phyloP scores from a whole-genome alignment of 2,113 vertebrate genomes.

The Desmodus rotundus region DNA sequence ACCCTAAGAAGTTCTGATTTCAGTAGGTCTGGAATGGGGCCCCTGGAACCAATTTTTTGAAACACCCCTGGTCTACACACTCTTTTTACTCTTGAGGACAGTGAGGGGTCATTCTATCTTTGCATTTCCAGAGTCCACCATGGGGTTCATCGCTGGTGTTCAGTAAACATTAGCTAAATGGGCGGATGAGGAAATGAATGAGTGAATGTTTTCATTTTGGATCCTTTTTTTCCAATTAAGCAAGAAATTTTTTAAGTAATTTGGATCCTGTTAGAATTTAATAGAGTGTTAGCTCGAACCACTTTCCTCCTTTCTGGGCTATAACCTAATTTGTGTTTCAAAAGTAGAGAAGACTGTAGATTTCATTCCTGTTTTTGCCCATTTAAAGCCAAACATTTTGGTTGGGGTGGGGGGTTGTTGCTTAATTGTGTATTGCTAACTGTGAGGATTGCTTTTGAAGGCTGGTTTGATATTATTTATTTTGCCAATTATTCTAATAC shows the following conservation, averaged over 20 bases:
- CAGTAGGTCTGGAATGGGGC: not conserved
- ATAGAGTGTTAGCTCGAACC: not conserved
- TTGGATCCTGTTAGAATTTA: not conserved
- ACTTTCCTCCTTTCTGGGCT: not conserved
- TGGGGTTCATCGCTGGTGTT: not conserved
- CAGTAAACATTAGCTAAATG: not conserved
- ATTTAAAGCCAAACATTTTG: not conserved
- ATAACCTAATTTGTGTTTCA: not conserved
- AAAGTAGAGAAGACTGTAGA: not conserved
- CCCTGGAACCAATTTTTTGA: not conserved
- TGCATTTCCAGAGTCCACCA: not conserved
- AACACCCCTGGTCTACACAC: not conserved
- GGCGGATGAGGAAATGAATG: not conserved
- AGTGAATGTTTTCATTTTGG: not conserved
- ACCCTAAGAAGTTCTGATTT: not conserved
- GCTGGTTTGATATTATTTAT: not conserved
- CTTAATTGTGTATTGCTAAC: not conserved
- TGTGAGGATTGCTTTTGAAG: not conserved
- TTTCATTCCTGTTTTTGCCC: not conserved
- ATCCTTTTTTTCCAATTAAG: not conserved
- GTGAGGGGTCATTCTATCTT: not conserved
- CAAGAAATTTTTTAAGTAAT: slow-evolving; percentile 14
- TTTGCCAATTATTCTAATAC: not conserved
- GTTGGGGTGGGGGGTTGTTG: not conserved
- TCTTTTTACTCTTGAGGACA: not conserved